Evolutionary conservation across 2,888 invertebrate species (phyloP), one percentile per base, ranked within the genome.

Genomic region (Micoletzkya japonica): DNA sequence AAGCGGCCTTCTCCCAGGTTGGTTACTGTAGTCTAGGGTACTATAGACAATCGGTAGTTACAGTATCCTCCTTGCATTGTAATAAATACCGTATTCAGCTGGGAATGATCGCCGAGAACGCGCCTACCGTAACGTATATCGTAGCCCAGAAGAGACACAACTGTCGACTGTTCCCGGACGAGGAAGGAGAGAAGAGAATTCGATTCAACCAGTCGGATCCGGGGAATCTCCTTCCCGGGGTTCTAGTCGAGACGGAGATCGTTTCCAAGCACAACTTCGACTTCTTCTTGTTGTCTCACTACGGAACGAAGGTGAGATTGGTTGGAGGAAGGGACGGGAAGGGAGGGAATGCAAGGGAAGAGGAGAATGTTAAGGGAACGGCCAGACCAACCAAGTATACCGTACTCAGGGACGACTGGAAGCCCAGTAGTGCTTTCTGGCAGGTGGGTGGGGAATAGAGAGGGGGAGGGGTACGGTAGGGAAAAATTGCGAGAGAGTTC

Each of bases 381-480:
- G 79, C 81, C 26, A 76, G 79, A 10, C 86, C 86, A 4, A 92
- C 93, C 0, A 92, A 93, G 77, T 94, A 94, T 86, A 91, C 91
- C 85, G 90, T 92, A 0, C 87, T 95, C 24, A 91, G 91, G 87
- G 93, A 95, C 86, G 93, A 93, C 79, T 90, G 89, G 64, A 83
- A 90, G 1, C 89, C 93, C 76, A 87, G 89, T 0, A 90, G 91
- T 76, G 91, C 93, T 85, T 90, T 91, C 70, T 88, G 94, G 59
- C 92, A 94, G 84, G 89, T 90, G 76, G 85, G 94, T 88, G 24
- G n/a, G n/a, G 10, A 44, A 44, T 44, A 44, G 44, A 44, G 10
- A 17, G 10, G 44, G 44, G 44, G 17, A 17, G 44, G 10, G 44
- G 17, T 44, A 44, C 20, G 44, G 10, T 44, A 44, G 44, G 44